Percentiles rank a stretch among this genome's conserved stretches.
Conservation (phyloP, 2,797 vertebrate genomes). For the Cuniculus paca region DNA sequence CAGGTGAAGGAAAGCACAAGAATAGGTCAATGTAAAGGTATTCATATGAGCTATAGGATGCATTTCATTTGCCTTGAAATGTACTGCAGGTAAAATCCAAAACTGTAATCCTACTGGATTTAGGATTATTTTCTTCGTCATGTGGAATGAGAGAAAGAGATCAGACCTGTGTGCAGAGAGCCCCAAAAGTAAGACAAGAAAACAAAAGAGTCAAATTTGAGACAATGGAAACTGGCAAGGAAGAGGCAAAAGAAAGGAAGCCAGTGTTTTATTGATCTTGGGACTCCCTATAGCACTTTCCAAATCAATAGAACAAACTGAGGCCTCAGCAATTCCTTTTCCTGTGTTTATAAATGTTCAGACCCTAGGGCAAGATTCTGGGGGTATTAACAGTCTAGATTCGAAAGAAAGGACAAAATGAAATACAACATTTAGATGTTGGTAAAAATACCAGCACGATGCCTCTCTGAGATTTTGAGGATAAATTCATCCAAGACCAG, state of each 20-base stretch:
- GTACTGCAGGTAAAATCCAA: not conserved
- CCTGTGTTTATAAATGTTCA: slow-evolving; percentile 49
- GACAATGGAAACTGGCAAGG: not conserved
- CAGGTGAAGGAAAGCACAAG: not conserved
- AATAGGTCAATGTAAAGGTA: not conserved
- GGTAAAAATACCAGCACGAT: not conserved
- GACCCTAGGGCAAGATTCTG: slow-evolving; percentile 1
- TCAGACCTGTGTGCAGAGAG: not conserved
- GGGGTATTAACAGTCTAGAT: not conserved
- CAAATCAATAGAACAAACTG: slow-evolving; percentile 50
- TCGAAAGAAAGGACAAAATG: slow-evolving; percentile 49
- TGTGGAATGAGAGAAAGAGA: slow-evolving; percentile 17
- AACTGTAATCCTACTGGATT: not conserved
- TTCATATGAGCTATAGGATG: not conserved
- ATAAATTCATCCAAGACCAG: not conserved
- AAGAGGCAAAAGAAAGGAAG: slow-evolving; percentile 38
- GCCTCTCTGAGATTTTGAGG: not conserved
- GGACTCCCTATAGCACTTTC: slow-evolving; percentile 60
- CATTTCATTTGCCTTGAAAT: slow-evolving; percentile 22
- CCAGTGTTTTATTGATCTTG: slow-evolving; percentile 35
- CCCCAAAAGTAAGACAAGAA: not conserved
- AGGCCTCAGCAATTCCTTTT: slow-evolving; percentile 19
- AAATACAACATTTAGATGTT: slow-evolving; percentile 47
- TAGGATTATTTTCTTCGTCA: not conserved
- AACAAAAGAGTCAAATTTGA: slow-evolving; percentile 36